These are phyloP conservation scores for Eurytoma adleriae DNA, from an alignment of 2,888 invertebrate genomes.

Conservation along the genomic window DNA sequence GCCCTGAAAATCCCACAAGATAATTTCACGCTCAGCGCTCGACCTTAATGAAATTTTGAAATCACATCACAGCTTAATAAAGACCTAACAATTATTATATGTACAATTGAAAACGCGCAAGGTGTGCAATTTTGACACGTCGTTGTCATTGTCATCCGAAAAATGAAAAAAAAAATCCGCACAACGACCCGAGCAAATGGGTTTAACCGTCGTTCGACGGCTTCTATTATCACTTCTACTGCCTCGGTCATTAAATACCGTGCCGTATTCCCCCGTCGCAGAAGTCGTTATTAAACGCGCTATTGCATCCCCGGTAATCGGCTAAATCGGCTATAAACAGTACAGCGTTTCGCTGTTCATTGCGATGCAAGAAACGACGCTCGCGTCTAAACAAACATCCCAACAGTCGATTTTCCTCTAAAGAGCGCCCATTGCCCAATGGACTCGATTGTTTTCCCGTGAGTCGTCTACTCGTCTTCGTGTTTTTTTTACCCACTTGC, in stretches of 20 bases:
- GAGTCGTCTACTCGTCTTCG: neutral
- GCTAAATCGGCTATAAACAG: neutral
- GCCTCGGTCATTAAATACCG: neutral
- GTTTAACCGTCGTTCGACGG: no score
- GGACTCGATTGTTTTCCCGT: neutral
- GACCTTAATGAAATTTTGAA: no score
- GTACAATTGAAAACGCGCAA: no score
- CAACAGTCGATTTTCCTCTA: neutral
- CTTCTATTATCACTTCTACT: neutral
- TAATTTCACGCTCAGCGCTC: no score
- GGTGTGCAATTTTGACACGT: no score
- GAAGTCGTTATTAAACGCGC: constrained; percentile 15
- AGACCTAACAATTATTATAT: no score
- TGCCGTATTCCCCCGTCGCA: neutral
- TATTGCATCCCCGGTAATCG: constrained; percentile 6
- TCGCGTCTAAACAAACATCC: neutral
- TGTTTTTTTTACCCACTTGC: neutral
- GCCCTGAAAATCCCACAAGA: no score
- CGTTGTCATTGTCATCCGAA: no score
- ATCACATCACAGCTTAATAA: no score
- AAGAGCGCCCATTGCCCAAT: neutral
- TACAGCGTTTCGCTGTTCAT: neutral
- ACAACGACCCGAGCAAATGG: no score
- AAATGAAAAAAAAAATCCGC: no score
- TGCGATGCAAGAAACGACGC: neutral